Percentiles rank a stretch among this genome's conserved stretches.
phyloP scores from a whole-genome alignment of 2,113 vertebrate genomes.

The Eonycteris spelaea region DNA sequence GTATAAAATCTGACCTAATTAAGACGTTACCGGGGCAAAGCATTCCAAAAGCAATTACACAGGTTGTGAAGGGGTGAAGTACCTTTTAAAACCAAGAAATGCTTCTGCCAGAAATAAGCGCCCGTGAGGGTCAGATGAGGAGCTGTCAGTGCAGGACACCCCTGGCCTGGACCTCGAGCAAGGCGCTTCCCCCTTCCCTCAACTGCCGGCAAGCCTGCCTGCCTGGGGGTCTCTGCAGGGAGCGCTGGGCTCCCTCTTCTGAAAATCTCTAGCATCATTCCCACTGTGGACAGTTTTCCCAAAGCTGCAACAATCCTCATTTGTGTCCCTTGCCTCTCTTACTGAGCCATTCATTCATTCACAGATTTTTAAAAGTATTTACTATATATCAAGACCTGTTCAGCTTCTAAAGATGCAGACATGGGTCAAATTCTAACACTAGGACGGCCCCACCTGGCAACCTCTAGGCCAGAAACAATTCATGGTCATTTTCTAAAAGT shows the following conservation, averaged over 20 bases:
- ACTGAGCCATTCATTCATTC: not conserved
- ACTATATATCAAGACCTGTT: not conserved
- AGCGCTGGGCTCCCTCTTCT: not conserved
- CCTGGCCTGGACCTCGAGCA: not conserved
- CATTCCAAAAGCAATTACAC: constrained; percentile 62
- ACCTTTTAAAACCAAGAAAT: constrained; percentile 61
- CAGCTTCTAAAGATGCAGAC: not conserved
- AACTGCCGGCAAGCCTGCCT: not conserved
- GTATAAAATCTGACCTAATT: constrained; percentile 72
- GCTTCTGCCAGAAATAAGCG: constrained; percentile 51
- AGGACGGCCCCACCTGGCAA: too few species aligned
- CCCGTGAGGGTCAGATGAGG: constrained; percentile 33
- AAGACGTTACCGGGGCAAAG: constrained; percentile 50
- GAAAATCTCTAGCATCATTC: not conserved
- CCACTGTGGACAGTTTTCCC: not conserved
- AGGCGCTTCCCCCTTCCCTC: not conserved
- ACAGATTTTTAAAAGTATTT: not conserved
- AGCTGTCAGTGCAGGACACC: not conserved
- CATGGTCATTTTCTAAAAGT: not conserved
- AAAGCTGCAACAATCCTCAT: not conserved
- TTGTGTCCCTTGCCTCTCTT: not conserved
- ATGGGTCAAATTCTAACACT: not conserved
- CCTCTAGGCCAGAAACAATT: not conserved
- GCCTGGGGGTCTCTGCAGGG: not conserved
- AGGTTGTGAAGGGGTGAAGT: constrained; percentile 57